A percentile compares a stretch with the other conserved stretches of the same genome.
Conservation (phyloP, 2,113 vertebrate genomes). For the Thermophis baileyi region DNA sequence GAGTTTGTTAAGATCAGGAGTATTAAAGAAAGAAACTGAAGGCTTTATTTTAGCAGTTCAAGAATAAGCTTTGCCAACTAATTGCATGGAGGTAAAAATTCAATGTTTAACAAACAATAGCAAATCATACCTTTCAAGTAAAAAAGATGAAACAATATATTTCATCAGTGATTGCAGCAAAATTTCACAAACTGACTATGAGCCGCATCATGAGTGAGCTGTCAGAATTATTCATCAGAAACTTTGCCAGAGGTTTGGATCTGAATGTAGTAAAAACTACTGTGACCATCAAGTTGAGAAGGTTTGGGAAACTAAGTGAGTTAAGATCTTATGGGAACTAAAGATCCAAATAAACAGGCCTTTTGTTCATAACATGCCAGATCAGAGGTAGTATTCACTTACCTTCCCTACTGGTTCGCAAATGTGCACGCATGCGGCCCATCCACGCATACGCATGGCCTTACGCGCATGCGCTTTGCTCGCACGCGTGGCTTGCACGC, state of each 20-base stretch:
- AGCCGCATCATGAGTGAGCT: not conserved
- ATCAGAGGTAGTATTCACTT: too few relatives aligned
- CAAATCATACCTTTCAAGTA: not conserved
- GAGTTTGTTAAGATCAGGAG: too few relatives aligned
- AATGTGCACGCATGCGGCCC: too few relatives aligned
- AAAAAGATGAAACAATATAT: not conserved
- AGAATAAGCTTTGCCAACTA: too few relatives aligned
- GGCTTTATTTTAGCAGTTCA: too few relatives aligned
- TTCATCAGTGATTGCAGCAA: not conserved
- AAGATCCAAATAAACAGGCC: not conserved
- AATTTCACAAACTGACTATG: not conserved
- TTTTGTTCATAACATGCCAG: not conserved
- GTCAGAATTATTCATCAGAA: not conserved
- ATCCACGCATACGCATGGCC: too few relatives aligned
- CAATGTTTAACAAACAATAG: not conserved
- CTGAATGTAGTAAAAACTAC: too few relatives aligned
- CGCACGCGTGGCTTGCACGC: too few relatives aligned
- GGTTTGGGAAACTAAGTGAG: not conserved
- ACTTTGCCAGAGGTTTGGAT: not conserved
- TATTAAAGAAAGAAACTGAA: too few relatives aligned
- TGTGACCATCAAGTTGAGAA: not conserved
- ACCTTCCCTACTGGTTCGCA: too few relatives aligned
- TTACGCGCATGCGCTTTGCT: too few relatives aligned
- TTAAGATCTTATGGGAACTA: not conserved
- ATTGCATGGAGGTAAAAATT: not conserved